Evolutionary conservation across 2,888 invertebrate species (phyloP), one percentile per base, ranked within the genome.

Genomic region (Aleiodes leptofemur): DNA sequence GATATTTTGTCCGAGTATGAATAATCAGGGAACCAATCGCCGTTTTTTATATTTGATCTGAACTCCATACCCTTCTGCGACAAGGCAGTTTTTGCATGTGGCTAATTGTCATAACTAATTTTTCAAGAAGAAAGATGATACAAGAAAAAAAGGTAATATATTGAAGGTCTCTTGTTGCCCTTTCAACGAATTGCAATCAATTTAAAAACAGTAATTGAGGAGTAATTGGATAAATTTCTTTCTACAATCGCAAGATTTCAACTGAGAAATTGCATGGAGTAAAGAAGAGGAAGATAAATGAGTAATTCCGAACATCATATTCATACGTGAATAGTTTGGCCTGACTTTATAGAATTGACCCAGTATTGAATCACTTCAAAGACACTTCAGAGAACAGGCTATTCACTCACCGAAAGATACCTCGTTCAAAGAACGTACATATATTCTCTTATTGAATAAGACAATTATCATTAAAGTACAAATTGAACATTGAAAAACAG

Each of bases 241-340:
- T 82, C 79, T 81, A 79, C 80, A 75, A 16, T 64, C 50, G 14
- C 34, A 6, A 16, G 72, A 29, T 50, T 61, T 57, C 50, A 23
- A 55, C 13, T 23, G 23, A 68, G 61, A 53, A 61, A 61, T 13
- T 38, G 34, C 16, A 43, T 61, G 16, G 11, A 43, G 14, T 38
- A 34, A 13, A 61, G 43, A 61, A 38, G 61, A 16, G 34, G 34
- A 34, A 61, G 38, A 61, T 61, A 61, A 61, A 61, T 23, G 61
- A 14, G 61, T 61, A 23, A 61, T 61, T 61, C 34, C n/a, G n/a
- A 13, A 13, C n/a, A 14, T 38, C 61, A 61, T 14, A 61, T 61
- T 7, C 9, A 38, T 5, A 43, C 85, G 82, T 83, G 85, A 86
- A 86, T 86, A 84, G 86, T 85, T 85, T 85, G 71, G 23, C 51